Conservation (phyloP, 2,888 invertebrate species). For the Zygaena filipendulae region DNA sequence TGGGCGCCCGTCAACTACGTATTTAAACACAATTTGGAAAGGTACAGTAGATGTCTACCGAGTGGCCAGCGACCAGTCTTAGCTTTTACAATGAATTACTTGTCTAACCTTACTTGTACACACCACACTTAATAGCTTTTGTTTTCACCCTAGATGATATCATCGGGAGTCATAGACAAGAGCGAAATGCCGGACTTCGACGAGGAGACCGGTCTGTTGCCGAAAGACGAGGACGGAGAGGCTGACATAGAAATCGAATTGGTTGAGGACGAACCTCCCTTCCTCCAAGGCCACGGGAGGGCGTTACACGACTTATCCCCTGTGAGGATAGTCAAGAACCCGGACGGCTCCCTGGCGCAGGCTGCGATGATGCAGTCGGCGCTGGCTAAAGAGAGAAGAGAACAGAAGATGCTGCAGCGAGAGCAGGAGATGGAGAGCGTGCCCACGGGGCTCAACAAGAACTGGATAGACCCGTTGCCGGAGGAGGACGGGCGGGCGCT, state of each 20-base stretch:
- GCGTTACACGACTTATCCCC: constrained; percentile 93
- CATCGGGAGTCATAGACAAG: constrained; percentile 91
- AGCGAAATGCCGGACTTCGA: constrained; percentile 98
- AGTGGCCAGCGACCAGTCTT: too few relatives aligned
- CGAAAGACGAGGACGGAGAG: constrained; percentile 93
- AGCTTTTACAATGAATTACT: too few relatives aligned
- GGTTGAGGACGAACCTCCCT: constrained; percentile 98
- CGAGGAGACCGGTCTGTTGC: constrained; percentile 92
- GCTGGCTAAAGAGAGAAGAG: constrained; percentile 94
- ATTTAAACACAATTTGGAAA: too few relatives aligned
- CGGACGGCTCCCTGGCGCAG: constrained; percentile 98
- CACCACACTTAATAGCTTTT: too few relatives aligned
- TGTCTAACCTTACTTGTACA: too few relatives aligned
- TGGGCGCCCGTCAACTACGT: too few relatives aligned
- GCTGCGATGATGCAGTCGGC: constrained; percentile 99
- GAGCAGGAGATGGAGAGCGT: constrained; percentile 90
- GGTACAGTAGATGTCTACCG: too few relatives aligned
- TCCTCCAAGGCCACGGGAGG: constrained; percentile 92
- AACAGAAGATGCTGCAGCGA: constrained; percentile 95
- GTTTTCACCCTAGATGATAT: constrained; percentile 93
- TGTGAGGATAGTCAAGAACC: constrained; percentile 96
- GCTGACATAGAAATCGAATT: constrained; percentile 99
- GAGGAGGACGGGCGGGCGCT: constrained; percentile 79
- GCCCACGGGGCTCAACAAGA: constrained; percentile 85
- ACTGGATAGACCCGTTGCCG: constrained; percentile 97